Conservation (phyloP, 2,113 vertebrate species). For the Hemiprocne comata region DNA sequence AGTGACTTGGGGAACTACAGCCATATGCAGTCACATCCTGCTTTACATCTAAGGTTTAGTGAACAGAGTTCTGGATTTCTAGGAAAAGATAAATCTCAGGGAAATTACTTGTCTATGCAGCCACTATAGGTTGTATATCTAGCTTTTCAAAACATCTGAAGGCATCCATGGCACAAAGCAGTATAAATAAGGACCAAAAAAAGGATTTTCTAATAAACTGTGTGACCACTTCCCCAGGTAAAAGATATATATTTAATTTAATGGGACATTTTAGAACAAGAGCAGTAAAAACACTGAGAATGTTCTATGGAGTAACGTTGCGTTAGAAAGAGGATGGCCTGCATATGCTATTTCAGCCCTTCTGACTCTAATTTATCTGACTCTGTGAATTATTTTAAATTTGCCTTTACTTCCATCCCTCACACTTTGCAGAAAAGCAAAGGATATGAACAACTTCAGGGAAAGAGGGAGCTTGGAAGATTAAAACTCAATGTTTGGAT, state of each 20-base stretch:
- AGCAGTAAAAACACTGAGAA: neutral
- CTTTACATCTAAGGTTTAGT: neutral
- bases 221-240: neutral
- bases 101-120: neutral
- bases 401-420: neutral
- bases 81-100: neutral
- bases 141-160: neutral
- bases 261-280: neutral
- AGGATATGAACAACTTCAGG: neutral
- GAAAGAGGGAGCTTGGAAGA: neutral
- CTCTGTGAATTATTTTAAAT: neutral
- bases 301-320: neutral
- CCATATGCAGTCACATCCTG: neutral
- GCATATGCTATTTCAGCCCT: neutral
- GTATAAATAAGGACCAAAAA: neutral
- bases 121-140: neutral
- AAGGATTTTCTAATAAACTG: neutral
- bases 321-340: neutral
- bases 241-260: neutral
- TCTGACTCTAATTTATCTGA: neutral
- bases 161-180: neutral
- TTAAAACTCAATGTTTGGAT: neutral
- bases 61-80: neutral
- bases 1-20: neutral
- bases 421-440: neutral